Evolutionary conservation across 2,113 vertebrate species (phyloP).

Genomic region (Natator depressus): DNA sequence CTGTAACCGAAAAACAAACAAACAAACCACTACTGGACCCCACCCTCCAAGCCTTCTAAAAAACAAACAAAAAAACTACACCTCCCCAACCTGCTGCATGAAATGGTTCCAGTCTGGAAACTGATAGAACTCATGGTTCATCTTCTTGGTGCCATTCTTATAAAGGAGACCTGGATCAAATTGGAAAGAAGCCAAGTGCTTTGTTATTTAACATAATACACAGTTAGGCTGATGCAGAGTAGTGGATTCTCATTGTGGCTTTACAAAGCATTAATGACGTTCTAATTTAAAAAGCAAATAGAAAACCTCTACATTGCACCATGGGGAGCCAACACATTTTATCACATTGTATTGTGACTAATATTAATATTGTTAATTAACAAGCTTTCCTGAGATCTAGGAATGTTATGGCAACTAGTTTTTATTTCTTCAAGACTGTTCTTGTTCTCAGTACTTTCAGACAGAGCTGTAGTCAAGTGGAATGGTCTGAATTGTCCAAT

Average conservation of each 20-base stretch:
- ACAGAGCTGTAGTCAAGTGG: slow-evolving; percentile 2
- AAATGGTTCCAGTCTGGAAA: neutral
- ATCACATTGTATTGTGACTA: slow-evolving; percentile 74
- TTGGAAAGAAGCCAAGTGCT: slow-evolving; percentile 61
- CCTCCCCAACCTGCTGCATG: neutral
- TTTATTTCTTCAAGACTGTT: neutral
- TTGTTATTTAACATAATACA: slow-evolving; percentile 40
- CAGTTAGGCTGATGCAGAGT: slow-evolving; percentile 23
- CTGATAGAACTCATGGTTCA: neutral
- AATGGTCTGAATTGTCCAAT: slow-evolving; percentile 27
- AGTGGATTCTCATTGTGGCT: slow-evolving; percentile 70
- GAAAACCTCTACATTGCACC: slow-evolving; percentile 71
- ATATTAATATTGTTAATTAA: slow-evolving; percentile 78
- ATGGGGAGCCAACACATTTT: slow-evolving; percentile 69
- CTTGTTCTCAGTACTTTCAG: slow-evolving; percentile 35
- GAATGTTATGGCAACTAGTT: slow-evolving; percentile 60
- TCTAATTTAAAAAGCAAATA: slow-evolving; percentile 78
- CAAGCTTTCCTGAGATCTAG: slow-evolving; percentile 71
- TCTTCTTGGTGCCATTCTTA: neutral
- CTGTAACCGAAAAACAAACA: neutral
- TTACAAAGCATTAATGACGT: slow-evolving; percentile 73
- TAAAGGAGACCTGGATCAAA: slow-evolving; percentile 14
- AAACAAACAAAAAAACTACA: neutral
- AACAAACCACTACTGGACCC: neutral
- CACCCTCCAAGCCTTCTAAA: neutral